These are phyloP conservation scores for Cherax destructor DNA, from an alignment of 1,140 invertebrate species.

Conservation along the genomic window DNA sequence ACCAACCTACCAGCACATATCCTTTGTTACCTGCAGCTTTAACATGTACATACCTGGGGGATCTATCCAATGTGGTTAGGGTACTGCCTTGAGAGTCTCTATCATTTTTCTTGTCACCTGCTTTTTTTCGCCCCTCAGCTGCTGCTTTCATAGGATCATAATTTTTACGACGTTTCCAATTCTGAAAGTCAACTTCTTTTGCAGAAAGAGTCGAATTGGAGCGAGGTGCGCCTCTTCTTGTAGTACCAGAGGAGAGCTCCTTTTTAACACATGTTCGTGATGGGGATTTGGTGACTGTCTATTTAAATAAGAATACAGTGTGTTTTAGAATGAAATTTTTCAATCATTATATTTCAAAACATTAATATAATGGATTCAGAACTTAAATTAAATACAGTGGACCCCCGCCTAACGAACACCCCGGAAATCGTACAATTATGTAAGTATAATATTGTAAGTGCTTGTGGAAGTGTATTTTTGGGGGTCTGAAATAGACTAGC, in stretches of 20 bases:
- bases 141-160: conserved; percentile 92
- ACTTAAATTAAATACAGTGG: too few relatives aligned
- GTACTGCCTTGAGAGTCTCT: conserved; percentile 26
- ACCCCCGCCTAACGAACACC: too few relatives aligned
- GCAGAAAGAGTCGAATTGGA: conserved; percentile 82
- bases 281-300: conserved; percentile 68
- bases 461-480: too few relatives aligned
- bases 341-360: background rate
- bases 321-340: background rate
- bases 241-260: background rate
- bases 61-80: conserved; percentile 28
- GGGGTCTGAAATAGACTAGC: too few relatives aligned
- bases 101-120: conserved; percentile 50
- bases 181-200: conserved; percentile 89
- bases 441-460: too few relatives aligned
- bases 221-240: conserved; percentile 71
- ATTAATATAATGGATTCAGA: background rate
- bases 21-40: too few relatives aligned
- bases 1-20: too few relatives aligned
- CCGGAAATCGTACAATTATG: too few relatives aligned
- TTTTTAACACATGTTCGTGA: conserved; percentile 53
- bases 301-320: background rate
- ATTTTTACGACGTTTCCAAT: conserved; percentile 92
- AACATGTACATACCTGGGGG: conserved; percentile 46
- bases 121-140: conserved; percentile 84